These are phyloP conservation scores for Bungarus multicinctus DNA, from an alignment of 2,113 vertebrate species.

Conservation along the genomic window DNA sequence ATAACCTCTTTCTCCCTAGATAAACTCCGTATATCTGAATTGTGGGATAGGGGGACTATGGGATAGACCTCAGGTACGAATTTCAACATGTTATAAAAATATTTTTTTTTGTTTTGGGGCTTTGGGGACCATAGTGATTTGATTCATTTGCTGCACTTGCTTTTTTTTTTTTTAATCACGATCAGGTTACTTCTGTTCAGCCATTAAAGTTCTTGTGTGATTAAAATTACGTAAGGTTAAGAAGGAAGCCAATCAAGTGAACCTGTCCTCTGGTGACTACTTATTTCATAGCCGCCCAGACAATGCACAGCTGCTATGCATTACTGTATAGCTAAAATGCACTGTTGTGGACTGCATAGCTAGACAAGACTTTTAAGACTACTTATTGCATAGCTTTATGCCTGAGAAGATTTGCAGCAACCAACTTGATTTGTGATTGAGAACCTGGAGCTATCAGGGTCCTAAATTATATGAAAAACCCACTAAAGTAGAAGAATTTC, in stretches of 20 bases:
- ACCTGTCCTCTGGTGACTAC: neutral
- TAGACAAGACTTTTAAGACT: neutral
- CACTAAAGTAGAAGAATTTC: too few species aligned
- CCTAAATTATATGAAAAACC: neutral
- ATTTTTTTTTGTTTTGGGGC: neutral
- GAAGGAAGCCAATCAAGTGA: neutral
- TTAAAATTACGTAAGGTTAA: neutral
- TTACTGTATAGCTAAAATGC: neutral
- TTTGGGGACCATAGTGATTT: neutral
- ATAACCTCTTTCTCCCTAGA: conserved; percentile 47
- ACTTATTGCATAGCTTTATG: neutral
- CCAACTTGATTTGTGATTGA: neutral
- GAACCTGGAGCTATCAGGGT: neutral
- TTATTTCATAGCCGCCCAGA: neutral
- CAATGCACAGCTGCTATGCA: neutral
- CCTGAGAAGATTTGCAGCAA: neutral
- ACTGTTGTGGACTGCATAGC: neutral
- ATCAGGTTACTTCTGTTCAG: neutral
- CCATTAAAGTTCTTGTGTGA: neutral
- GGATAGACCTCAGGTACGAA: neutral
- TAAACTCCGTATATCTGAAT: conserved; percentile 35
- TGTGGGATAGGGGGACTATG: neutral
- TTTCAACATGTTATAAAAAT: neutral
- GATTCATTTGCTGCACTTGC: neutral
- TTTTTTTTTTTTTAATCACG: neutral